A percentile compares a stretch with the other conserved stretches of the same genome.
Evolutionary conservation across 2,113 vertebrate species (phyloP).

Genomic region (Podiceps cristatus): DNA sequence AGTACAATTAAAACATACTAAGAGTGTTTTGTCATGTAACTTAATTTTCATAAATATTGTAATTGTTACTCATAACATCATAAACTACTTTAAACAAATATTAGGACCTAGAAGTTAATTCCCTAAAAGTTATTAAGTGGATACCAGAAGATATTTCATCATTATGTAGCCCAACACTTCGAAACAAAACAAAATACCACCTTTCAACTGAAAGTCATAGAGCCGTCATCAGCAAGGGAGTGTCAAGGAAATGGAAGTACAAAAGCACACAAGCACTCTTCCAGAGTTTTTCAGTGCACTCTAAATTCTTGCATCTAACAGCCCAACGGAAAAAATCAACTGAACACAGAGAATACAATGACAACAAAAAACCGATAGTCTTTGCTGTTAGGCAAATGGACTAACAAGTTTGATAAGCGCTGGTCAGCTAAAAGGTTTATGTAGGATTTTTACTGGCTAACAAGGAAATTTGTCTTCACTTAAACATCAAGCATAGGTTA

Average conservation of each 20-base stretch:
- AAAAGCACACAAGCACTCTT: background rate
- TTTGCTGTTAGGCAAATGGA: background rate
- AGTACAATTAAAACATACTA: constrained; percentile 12
- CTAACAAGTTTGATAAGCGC: background rate
- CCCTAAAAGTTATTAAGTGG: background rate
- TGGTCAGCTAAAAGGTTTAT: background rate
- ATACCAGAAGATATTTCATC: background rate
- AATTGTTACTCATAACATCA: constrained; percentile 6
- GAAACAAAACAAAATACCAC: constrained; percentile 3
- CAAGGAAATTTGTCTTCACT: background rate
- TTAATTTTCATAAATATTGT: background rate
- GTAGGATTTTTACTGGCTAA: background rate
- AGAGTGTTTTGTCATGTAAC: background rate
- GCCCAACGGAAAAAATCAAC: background rate
- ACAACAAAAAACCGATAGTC: accelerated
- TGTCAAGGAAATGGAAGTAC: background rate
- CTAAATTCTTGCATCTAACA: background rate
- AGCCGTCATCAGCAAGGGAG: background rate
- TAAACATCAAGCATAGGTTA: background rate
- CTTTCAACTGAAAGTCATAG: background rate
- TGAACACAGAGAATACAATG: background rate
- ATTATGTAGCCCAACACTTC: background rate
- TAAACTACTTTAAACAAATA: constrained; percentile 11
- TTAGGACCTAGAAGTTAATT: background rate
- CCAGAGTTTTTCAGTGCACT: background rate